Base-by-base conservation (phyloP, 1,140 invertebrate species). In the Halesus radiatus region DNA sequence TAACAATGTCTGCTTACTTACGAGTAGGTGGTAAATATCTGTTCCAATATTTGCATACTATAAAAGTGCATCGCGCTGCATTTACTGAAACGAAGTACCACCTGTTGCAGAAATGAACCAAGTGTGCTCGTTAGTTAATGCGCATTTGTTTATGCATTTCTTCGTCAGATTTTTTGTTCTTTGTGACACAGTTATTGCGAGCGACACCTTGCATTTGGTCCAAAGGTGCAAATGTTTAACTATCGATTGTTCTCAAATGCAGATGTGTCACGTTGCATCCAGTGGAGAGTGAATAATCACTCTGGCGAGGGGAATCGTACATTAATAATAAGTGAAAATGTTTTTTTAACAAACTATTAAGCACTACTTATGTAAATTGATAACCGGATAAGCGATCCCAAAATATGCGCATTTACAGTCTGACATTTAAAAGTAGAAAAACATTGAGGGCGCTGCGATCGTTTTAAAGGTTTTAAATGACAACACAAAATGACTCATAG, bases 191-290 rank as follows among this genome's bases (percentile, higher is more conserved):
- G 32, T 37, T 37, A 68, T 45, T 68, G 50, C 32, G 7, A 15
- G 60, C 64, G 20, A 50, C 64, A 37, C 29, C 64, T 37, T 68
- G 64, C 18, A 32, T 50, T 37, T 16, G 64, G n/a, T 50, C 29
- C 16, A 68, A 50, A 50, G 64, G 64, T 68, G 64, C 3, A 68
- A 64, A 68, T 68, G 15, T 68, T 68, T 60, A 37, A 58, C n/a
- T 50, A 23, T 54, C 73, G 73, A 76, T 76, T 76, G 73, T 76
- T 76, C 23, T 60, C 16, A 22, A 23, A 23, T 26, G 54, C 73
- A 76, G 73, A 76, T 76, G 73, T 29, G 26, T 29, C 73, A 76
- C 73, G 73, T 76, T 60, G 29, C 66, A n/a, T 18, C 3, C 37
- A 52, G 18, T 23, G 16, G 37, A 20, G 8, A 37, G 3, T 37